Conservation (phyloP, 2,888 invertebrate species). For the Archips crataeganus region DNA sequence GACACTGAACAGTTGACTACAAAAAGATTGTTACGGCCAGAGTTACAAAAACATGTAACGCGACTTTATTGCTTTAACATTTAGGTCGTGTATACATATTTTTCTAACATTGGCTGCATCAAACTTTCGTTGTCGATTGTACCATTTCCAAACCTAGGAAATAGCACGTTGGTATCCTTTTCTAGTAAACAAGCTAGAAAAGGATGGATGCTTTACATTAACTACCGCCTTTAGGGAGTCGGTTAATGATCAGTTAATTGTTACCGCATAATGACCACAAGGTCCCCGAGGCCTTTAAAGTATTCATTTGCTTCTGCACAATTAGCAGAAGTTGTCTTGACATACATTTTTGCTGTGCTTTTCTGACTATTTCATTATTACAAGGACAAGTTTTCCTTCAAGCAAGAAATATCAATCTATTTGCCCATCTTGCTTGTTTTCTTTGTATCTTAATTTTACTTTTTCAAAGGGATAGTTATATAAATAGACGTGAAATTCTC, state of each 20-base stretch:
- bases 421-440: too few relatives aligned
- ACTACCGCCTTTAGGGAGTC: conserved; percentile 2
- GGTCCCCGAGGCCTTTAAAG: conserved; percentile 3
- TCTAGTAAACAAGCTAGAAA: background rate
- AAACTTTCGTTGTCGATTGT: too few relatives aligned
- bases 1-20: too few relatives aligned
- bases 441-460: too few relatives aligned
- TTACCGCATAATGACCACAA: conserved; percentile 1
- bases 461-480: too few relatives aligned
- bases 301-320: conserved; percentile 6
- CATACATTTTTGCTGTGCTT: background rate
- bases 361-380: background rate
- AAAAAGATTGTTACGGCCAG: too few relatives aligned
- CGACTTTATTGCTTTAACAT: too few relatives aligned
- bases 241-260: conserved; percentile 11
- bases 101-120: too few relatives aligned
- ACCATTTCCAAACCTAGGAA: background rate
- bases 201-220: background rate
- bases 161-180: background rate
- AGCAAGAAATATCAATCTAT: background rate
- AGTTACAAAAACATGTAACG: too few relatives aligned
- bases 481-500: too few relatives aligned
- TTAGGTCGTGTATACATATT: too few relatives aligned
- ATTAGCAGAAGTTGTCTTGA: conserved; percentile 8
- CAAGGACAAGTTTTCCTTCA: background rate